phyloP scores from a whole-genome alignment of 2,797 vertebrate genomes.

The Arrhamphus sclerolepis region DNA sequence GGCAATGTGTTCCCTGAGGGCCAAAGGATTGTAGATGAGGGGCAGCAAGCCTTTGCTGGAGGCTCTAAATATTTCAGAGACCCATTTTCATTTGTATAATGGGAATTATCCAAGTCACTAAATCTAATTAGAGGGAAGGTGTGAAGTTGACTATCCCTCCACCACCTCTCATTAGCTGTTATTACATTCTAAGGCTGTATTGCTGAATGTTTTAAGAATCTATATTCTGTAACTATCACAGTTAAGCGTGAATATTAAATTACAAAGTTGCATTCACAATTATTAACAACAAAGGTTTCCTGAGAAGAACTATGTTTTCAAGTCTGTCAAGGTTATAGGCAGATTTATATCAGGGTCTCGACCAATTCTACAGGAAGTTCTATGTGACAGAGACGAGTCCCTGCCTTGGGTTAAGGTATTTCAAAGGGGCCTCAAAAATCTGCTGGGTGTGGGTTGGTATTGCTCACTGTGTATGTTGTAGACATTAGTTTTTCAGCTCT shows the following conservation, averaged over 20 bases:
- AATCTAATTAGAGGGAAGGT: constrained; percentile 72
- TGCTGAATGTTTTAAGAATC: constrained; percentile 16
- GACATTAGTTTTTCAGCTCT: no score
- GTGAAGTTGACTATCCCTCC: constrained; percentile 51
- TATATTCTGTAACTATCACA: background rate
- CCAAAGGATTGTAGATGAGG: constrained; percentile 1
- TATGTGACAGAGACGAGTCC: no score
- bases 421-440: no score
- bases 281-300: background rate
- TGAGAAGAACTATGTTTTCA: no score
- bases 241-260: constrained; percentile 2
- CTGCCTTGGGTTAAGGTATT: no score
- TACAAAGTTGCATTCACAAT: background rate
- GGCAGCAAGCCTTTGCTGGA: constrained; percentile 17
- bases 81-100: constrained; percentile 76
- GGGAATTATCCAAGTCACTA: constrained; percentile 76
- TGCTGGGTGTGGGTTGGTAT: no score
- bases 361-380: no score
- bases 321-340: no score
- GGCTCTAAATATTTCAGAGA: constrained; percentile 75
- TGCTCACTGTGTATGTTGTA: no score
- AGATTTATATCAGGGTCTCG: no score
- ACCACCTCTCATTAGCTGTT: background rate
- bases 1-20: constrained; percentile 42
- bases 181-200: constrained; percentile 20